A percentile compares a stretch with the other conserved stretches of the same genome.
phyloP scores from a whole-genome alignment of 2,888 invertebrate genomes.

The Apotomis betuletana region DNA sequence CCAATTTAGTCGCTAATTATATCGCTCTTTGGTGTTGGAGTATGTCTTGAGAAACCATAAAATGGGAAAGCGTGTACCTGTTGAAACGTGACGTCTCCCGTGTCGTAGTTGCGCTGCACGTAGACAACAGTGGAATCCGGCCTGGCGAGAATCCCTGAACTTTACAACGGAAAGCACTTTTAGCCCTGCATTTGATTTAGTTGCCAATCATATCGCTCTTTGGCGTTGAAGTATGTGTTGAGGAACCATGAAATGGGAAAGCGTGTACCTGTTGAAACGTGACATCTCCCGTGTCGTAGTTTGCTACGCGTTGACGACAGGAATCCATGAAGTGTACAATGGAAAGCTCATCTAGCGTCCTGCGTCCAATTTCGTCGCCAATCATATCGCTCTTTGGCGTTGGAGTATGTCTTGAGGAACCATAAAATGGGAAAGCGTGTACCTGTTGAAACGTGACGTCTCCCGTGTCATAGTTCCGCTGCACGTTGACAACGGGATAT shows the following conservation, averaged over 20 bases:
- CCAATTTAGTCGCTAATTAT: conserved; percentile 61
- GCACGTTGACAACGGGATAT: conserved; percentile 86
- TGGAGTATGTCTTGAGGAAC: conserved; percentile 78
- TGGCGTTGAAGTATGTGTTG: conserved; percentile 85
- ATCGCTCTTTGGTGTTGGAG: conserved; percentile 85
- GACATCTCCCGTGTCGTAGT: conserved; percentile 75
- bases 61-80: conserved; percentile 64
- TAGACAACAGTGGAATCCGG: conserved; percentile 87
- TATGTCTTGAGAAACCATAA: conserved; percentile 73
- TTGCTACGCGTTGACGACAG: conserved; percentile 83
- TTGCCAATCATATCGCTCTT: conserved; percentile 81
- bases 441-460: conserved; percentile 78
- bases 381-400: conserved; percentile 85
- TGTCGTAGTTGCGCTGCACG: conserved; percentile 80
- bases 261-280: conserved; percentile 54
- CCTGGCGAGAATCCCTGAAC: conserved; percentile 87
- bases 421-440: not conserved
- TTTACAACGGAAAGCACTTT: conserved; percentile 77
- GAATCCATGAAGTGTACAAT: conserved; percentile 85
- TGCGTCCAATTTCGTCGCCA: conserved; percentile 57
- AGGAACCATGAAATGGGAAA: not conserved
- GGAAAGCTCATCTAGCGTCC: conserved; percentile 67
- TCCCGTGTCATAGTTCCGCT: conserved; percentile 78
- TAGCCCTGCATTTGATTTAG: conserved; percentile 58
- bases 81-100: conserved; percentile 68